These are phyloP conservation scores for Acrocephalus scirpaceus DNA, from an alignment of 2,797 vertebrate genomes.

Conservation along the genomic window DNA sequence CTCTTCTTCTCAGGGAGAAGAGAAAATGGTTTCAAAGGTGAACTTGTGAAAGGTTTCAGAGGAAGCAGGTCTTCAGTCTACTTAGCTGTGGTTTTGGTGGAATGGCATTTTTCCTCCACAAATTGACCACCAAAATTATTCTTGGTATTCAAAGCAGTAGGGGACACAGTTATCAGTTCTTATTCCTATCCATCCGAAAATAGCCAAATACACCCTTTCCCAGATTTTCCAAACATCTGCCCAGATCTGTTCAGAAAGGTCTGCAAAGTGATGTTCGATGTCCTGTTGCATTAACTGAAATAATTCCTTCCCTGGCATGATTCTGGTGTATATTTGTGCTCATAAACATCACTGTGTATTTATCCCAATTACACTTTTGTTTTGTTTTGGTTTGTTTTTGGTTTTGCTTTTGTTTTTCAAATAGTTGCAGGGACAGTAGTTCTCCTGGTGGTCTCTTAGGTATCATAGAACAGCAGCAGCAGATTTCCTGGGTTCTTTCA, in stretches of 20 bases:
- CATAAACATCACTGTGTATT: neutral
- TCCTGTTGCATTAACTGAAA: neutral
- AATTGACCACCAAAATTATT: neutral
- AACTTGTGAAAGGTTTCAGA: neutral
- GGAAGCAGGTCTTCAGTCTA: neutral
- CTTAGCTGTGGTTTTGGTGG: neutral
- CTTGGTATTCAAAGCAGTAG: neutral
- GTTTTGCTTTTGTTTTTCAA: neutral
- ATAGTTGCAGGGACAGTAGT: neutral
- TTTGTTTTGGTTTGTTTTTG: neutral
- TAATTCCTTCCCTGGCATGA: neutral
- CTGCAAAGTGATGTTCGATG: neutral
- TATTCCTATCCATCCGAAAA: neutral
- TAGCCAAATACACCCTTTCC: neutral
- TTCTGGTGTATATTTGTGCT: neutral
- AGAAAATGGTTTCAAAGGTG: neutral
- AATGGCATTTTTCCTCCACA: neutral
- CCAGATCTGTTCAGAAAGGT: neutral
- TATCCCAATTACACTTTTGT: neutral
- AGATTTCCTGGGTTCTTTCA: neutral
- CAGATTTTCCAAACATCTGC: neutral
- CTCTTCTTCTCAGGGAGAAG: neutral
- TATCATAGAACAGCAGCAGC: neutral
- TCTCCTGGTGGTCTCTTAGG: neutral
- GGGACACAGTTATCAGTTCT: neutral